Percentiles rank a stretch among this genome's conserved stretches.
Evolutionary conservation across 2,113 vertebrate species (phyloP).

Genomic region (Cariama cristata): DNA sequence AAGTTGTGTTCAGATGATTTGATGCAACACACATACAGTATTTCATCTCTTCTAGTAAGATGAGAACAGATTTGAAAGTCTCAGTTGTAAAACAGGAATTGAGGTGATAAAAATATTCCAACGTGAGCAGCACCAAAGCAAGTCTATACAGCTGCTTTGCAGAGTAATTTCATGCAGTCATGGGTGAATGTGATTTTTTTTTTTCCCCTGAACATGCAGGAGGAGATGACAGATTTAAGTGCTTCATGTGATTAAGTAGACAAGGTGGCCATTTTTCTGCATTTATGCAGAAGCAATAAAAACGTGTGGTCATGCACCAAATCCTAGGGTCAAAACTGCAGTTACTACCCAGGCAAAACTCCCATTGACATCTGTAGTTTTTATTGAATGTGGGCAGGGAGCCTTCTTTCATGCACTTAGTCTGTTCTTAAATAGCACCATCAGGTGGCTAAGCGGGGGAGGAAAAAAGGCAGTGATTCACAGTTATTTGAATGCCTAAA

Average conservation of each 20-base stretch:
- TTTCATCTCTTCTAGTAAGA: not conserved
- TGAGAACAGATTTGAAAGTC: not conserved
- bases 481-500: not conserved
- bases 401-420: not conserved
- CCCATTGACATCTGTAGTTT: not conserved
- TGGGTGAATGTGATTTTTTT: not conserved
- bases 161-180: conserved; percentile 13
- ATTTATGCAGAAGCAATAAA: conserved; percentile 54
- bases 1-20: not conserved
- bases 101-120: not conserved
- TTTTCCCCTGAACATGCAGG: not conserved
- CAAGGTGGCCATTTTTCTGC: conserved; percentile 43
- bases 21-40: not conserved
- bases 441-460: not conserved
- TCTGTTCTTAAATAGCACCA: conserved; percentile 20
- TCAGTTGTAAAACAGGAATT: not conserved
- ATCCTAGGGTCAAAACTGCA: conserved; percentile 32
- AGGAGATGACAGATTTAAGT: conserved; percentile 45
- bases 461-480: not conserved
- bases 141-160: not conserved
- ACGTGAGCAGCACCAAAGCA: not conserved
- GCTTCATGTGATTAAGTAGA: conserved; percentile 41
- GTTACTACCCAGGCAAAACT: conserved; percentile 1
- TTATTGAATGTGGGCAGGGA: not conserved
- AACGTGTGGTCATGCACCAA: conserved; percentile 16